Conservation (phyloP, 2,888 invertebrate genomes). For the Junonia oenone region DNA sequence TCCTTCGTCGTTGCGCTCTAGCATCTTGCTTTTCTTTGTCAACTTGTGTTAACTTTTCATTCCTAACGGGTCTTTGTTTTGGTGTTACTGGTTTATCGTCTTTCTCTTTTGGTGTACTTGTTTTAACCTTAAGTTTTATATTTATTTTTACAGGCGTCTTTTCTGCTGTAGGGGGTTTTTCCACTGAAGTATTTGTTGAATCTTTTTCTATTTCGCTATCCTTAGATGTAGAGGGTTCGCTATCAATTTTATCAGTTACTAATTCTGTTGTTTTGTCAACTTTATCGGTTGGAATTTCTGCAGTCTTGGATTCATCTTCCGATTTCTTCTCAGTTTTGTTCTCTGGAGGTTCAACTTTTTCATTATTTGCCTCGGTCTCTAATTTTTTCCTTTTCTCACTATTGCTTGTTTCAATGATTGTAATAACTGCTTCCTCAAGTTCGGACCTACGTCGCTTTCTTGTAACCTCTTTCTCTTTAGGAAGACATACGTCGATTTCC, state of each 20-base stretch:
- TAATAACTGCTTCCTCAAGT: slow-evolving; percentile 52
- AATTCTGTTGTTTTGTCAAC: slow-evolving; percentile 1
- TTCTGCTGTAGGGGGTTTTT: slow-evolving; percentile 33
- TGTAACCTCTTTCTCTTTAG: slow-evolving; percentile 32
- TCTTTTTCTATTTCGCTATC: slow-evolving; percentile 10
- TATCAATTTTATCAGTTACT: slow-evolving; percentile 4
- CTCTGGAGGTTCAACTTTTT: slow-evolving; percentile 4
- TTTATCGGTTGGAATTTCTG: too few relatives aligned
- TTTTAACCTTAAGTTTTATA: slow-evolving; percentile 31
- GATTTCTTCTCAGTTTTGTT: slow-evolving; percentile 25
- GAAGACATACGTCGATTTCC: slow-evolving; percentile 35
- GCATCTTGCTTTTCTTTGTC: slow-evolving; percentile 33
- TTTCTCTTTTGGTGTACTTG: slow-evolving; percentile 33
- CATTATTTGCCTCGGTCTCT: slow-evolving; percentile 24
- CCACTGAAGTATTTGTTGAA: background rate
- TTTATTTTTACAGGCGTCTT: slow-evolving; percentile 29
- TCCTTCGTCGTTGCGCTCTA: slow-evolving; percentile 41
- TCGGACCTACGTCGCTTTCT: slow-evolving; percentile 62
- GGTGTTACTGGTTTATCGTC: slow-evolving; percentile 20
- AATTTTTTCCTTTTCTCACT: slow-evolving; percentile 45
- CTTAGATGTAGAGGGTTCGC: background rate
- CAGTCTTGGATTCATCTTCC: slow-evolving; percentile 5
- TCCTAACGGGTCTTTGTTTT: slow-evolving; percentile 16
- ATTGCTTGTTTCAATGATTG: slow-evolving; percentile 41
- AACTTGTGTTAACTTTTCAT: slow-evolving; percentile 14